Percentiles rank a stretch among this genome's conserved stretches.
Evolutionary conservation across 2,888 invertebrate genomes (phyloP).

Genomic region (Aphodius sticticus): DNA sequence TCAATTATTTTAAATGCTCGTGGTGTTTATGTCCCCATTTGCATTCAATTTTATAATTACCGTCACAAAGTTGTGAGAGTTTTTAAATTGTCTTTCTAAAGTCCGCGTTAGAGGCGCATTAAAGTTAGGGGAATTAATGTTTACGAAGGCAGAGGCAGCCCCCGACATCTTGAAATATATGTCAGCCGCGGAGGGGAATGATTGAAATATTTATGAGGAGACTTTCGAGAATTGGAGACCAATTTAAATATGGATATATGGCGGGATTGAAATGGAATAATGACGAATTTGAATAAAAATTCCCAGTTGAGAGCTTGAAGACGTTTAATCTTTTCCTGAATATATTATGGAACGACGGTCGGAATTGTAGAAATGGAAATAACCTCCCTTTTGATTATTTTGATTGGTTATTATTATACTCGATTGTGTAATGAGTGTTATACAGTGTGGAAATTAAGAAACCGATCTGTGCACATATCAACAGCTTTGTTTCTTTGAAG

Average conservation of each 20-base stretch:
- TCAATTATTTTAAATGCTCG: neutral
- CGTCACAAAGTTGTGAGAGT: neutral
- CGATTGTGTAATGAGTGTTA: neutral
- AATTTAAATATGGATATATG: neutral
- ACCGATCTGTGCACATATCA: no score
- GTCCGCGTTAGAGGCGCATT: neutral
- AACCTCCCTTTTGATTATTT: neutral
- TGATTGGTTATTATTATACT: neutral
- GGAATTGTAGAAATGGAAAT: neutral
- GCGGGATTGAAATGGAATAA: neutral
- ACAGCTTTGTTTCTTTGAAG: no score
- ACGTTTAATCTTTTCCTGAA: neutral
- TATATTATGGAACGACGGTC: neutral
- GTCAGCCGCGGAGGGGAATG: neutral
- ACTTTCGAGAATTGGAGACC: neutral
- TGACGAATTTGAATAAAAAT: conserved; percentile 4
- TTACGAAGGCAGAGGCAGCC: neutral
- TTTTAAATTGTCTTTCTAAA: neutral
- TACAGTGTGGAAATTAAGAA: no score
- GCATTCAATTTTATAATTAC: neutral
- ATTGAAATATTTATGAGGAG: neutral
- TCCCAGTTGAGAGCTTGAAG: neutral
- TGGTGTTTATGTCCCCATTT: neutral
- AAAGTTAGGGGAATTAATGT: neutral
- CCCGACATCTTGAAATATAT: neutral